These are phyloP conservation scores for Saccopteryx bilineata DNA, from an alignment of 2,113 vertebrate species.

Conservation along the genomic window DNA sequence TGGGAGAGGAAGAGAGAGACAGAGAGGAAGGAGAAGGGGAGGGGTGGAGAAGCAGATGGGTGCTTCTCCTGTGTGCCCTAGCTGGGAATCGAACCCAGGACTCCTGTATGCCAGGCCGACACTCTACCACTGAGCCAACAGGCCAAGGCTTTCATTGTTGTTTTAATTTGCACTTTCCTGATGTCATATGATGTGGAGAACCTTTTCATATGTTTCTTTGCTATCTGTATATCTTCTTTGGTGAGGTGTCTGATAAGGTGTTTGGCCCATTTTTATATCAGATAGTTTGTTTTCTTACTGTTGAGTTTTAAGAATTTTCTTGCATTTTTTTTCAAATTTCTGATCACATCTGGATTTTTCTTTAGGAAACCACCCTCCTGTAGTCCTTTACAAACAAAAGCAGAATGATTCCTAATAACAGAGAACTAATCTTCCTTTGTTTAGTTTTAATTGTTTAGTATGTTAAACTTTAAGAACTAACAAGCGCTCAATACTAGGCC, in stretches of 20 bases:
- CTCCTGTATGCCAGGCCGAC: too few species aligned
- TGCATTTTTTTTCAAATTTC: background rate
- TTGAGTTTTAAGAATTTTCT: background rate
- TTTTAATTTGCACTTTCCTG: background rate
- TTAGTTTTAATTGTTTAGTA: background rate
- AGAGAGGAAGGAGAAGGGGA: too few species aligned
- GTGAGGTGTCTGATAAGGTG: background rate
- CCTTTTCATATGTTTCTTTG: background rate
- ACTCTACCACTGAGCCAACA: too few species aligned
- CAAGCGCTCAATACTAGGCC: background rate
- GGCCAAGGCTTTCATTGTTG: background rate
- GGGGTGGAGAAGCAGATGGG: too few species aligned
- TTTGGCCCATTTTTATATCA: background rate
- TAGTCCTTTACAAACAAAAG: slow-evolving; percentile 77
- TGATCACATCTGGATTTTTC: slow-evolving; percentile 63
- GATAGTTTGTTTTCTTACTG: background rate
- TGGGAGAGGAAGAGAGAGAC: too few species aligned
- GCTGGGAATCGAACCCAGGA: too few species aligned
- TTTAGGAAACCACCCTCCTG: slow-evolving; percentile 15
- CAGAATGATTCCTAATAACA: slow-evolving; percentile 43
- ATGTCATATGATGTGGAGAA: background rate
- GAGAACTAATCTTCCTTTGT: background rate
- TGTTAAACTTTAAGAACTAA: background rate
- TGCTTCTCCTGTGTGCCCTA: too few species aligned
- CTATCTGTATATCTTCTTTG: background rate